These are phyloP conservation scores for Sebastes ruberrimus DNA, from an alignment of 2,797 vertebrate genomes.

Conservation along the genomic window DNA sequence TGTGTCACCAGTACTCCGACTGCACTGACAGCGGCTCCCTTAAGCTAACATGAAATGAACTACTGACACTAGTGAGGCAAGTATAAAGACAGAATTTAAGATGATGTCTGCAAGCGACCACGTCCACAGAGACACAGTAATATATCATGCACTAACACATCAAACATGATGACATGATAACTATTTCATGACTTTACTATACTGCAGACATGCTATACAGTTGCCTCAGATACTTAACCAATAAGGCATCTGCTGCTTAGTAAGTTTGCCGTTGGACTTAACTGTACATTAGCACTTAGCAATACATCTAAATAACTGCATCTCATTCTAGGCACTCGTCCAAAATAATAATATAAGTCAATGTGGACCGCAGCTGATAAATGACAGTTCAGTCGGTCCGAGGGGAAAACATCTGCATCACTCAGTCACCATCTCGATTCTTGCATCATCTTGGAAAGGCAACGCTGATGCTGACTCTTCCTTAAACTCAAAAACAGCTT, in stretches of 20 bases:
- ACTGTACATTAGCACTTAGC: constrained; percentile 50
- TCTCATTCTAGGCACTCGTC: constrained; percentile 50
- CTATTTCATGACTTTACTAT: constrained; percentile 2
- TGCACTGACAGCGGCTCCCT: constrained; percentile 33
- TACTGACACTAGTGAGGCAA: constrained; percentile 15
- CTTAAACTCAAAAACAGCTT: constrained; percentile 46
- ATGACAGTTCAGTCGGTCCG: constrained; percentile 46
- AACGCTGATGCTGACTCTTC: constrained; percentile 37
- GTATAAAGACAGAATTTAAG: constrained; percentile 31
- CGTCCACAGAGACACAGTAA: constrained; percentile 11
- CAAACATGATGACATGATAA: constrained; percentile 15
- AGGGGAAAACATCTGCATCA: constrained; percentile 55
- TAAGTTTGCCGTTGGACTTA: constrained; percentile 20
- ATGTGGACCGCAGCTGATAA: constrained; percentile 47
- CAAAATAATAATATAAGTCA: constrained; percentile 62
- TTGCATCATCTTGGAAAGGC: constrained; percentile 17
- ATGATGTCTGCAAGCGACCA: background rate
- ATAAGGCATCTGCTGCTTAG: constrained; percentile 32
- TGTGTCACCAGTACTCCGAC: constrained; percentile 8
- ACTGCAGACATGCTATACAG: background rate
- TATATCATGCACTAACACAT: constrained; percentile 17
- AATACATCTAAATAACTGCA: constrained; percentile 57
- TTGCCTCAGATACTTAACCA: constrained; percentile 11
- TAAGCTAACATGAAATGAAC: constrained; percentile 35
- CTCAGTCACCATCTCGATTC: constrained; percentile 18